Conservation (phyloP, 2,888 invertebrate genomes). For the Synanthedon andrenaeformis region DNA sequence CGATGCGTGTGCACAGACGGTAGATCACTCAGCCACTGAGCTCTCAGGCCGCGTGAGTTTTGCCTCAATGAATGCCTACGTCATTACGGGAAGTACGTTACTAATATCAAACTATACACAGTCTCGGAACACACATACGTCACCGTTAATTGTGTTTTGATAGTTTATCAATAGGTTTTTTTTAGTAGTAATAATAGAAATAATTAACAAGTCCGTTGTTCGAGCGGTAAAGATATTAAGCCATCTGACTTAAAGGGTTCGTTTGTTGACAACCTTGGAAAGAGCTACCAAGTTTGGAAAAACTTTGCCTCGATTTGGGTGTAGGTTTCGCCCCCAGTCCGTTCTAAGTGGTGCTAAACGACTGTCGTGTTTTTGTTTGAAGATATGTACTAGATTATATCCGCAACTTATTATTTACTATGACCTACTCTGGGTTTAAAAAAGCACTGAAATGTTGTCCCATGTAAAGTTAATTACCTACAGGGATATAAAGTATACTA, state of each 20-base stretch:
- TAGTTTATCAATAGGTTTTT: slow-evolving; percentile 24
- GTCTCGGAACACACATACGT: slow-evolving; percentile 42
- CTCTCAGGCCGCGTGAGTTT: slow-evolving; percentile 44
- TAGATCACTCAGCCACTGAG: slow-evolving; percentile 66
- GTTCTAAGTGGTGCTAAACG: background rate
- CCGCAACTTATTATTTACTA: no score
- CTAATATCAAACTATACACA: slow-evolving; percentile 42
- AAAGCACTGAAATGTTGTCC: no score
- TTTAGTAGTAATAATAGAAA: slow-evolving; percentile 7
- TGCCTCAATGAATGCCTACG: slow-evolving; percentile 58
- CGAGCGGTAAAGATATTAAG: no score
- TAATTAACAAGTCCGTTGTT: slow-evolving; percentile 17
- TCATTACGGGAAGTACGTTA: slow-evolving; percentile 65
- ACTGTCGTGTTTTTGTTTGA: no score
- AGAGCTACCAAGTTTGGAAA: no score
- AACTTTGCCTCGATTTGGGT: slow-evolving; percentile 4
- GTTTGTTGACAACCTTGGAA: no score
- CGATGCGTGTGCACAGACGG: slow-evolving; percentile 59
- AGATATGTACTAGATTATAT: no score
- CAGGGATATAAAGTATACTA: no score
- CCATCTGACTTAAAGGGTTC: no score
- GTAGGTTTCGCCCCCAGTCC: background rate
- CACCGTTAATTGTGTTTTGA: slow-evolving; percentile 40
- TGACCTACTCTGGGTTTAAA: no score
- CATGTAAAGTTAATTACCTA: no score